Percentiles rank a stretch among this genome's conserved stretches.
Evolutionary conservation across 2,113 vertebrate species (phyloP).

Genomic region (Leucosticte australis): DNA sequence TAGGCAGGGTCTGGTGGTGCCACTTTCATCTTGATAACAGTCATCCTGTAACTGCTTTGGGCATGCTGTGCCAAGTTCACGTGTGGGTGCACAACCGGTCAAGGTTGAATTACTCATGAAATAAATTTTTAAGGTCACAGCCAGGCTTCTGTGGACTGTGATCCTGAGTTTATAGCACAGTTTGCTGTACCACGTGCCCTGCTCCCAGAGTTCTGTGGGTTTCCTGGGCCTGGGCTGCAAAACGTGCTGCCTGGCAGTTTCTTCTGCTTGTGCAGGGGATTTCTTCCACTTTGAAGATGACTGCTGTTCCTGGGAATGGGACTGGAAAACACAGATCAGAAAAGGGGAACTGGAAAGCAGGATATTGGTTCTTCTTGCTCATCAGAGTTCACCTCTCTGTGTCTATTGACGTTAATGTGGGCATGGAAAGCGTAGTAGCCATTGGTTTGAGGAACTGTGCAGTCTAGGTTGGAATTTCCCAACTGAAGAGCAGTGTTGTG

Average conservation of each 20-base stretch:
- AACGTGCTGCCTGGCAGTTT: fast-evolving
- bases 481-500: not conserved
- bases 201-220: not conserved
- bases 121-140: not conserved
- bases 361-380: not conserved
- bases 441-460: not conserved
- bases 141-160: not conserved
- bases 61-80: not conserved
- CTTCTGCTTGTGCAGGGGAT: not conserved
- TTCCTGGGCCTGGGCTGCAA: not conserved
- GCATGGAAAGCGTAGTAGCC: not conserved
- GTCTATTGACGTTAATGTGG: not conserved
- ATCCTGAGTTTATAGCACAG: not conserved
- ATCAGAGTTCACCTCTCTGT: not conserved
- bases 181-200: not conserved
- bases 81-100: not conserved
- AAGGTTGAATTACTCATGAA: constrained; percentile 3
- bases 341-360: constrained; percentile 4
- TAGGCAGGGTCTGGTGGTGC: not conserved
- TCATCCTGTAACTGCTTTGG: not conserved
- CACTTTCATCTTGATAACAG: not conserved
- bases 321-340: not conserved
- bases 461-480: not conserved
- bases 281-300: not conserved
- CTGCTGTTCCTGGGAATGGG: not conserved